Evolutionary conservation across 2,113 vertebrate genomes (phyloP).

Genomic region (Odocoileus hemionus): DNA sequence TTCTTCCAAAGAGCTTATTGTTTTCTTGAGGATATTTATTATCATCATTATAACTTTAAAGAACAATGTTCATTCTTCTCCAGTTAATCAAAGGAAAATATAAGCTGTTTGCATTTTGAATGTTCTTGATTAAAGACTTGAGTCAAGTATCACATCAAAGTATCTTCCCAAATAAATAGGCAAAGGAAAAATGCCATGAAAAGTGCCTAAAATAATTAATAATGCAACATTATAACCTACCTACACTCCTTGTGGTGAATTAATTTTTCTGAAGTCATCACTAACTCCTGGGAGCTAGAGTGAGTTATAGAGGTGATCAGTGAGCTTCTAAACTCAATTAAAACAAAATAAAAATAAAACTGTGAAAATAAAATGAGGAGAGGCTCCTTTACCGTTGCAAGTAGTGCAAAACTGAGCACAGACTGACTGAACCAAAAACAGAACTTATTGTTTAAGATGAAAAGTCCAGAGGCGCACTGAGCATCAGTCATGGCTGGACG

Average conservation of each 20-base stretch:
- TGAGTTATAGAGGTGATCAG: background rate
- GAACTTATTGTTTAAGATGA: background rate
- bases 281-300: background rate
- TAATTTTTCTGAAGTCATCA: constrained; percentile 37
- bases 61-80: background rate
- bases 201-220: constrained; percentile 26
- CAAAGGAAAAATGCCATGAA: constrained; percentile 20
- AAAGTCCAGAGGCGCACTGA: background rate
- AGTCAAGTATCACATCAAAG: constrained; percentile 7
- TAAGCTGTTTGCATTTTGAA: constrained; percentile 7
- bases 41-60: background rate
- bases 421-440: constrained; percentile 24
- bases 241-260: background rate
- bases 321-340: constrained; percentile 48
- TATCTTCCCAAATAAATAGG: constrained; percentile 21
- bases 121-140: background rate
- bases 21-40: constrained; percentile 24
- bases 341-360: constrained; percentile 49
- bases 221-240: constrained; percentile 1
- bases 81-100: constrained; percentile 11
- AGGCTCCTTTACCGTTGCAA: background rate
- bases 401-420: constrained; percentile 19
- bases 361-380: constrained; percentile 23
- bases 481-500: background rate
- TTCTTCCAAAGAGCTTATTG: background rate